These are phyloP conservation scores for Excalfactoria chinensis DNA, from an alignment of 2,113 vertebrate species.

Conservation along the genomic window DNA sequence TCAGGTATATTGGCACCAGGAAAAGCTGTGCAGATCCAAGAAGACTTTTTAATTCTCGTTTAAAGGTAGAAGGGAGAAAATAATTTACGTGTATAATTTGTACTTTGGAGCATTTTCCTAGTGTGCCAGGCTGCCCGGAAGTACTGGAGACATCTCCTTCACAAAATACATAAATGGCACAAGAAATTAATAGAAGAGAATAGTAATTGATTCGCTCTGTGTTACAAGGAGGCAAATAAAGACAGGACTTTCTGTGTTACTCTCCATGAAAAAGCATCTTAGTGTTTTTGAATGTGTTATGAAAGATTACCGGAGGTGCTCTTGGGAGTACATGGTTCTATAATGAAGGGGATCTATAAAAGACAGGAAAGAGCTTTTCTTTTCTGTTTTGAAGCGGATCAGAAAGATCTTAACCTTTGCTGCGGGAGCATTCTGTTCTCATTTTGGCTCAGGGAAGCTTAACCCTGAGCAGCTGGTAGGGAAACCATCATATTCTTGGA, in stretches of 20 bases:
- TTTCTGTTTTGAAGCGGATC: neutral
- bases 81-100: neutral
- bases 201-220: neutral
- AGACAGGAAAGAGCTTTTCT: neutral
- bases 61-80: neutral
- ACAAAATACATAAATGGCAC: neutral
- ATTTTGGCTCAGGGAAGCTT: neutral
- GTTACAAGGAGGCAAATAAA: neutral
- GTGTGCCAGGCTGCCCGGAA: neutral
- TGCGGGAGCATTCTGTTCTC: neutral
- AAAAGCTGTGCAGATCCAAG: neutral
- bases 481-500: neutral
- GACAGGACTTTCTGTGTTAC: neutral
- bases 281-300: constrained; percentile 17
- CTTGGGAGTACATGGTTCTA: constrained; percentile 10
- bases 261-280: constrained; percentile 28
- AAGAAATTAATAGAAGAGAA: neutral
- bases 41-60: neutral
- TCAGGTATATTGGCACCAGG: neutral
- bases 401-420: neutral
- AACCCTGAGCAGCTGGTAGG: neutral
- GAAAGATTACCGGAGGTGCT: constrained; percentile 18
- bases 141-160: neutral
- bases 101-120: neutral
- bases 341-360: neutral